Evolutionary conservation across 2,113 vertebrate species (phyloP), one percentile per base, ranked within the genome.

Genomic region (Cyanocitta stelleri): DNA sequence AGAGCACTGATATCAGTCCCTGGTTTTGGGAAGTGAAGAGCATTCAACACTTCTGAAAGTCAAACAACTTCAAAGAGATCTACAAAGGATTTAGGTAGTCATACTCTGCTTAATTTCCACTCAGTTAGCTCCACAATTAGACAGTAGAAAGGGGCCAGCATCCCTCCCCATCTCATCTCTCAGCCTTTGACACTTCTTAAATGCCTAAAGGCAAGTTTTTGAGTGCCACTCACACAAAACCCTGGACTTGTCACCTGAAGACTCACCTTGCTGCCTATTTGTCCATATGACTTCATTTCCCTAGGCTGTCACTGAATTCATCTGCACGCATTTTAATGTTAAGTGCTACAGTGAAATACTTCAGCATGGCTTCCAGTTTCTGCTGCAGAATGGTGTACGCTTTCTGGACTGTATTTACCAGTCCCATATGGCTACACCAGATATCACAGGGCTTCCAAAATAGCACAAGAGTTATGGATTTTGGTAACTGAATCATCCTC

Each of bases 401-500:
- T 72, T 88, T 52, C 39, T 68, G 18, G 10, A 12, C 7, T 44
- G 4, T 41, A 24, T 49, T 87, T 81, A 33, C 6, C 19, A 39
- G 11, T 56, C 13, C 10, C 12, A 9, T 29, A 6, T 18, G 21
- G 54, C n/a, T 58, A 37, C 2, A 49, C 12, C 0, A 8, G 41
- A 54, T 21, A 74, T 2, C 13, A 52, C 3, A 46, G 29, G 41
- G 15, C 32, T 83, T 26, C 22, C 77, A 20, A 77, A 90, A 66
- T 9, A 13, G 3, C 5, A 55, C 7, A 63, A 30, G 10, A 43
- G 2, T 1, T 3, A 26, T 0, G 4, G 15, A 41, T 74, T 51
- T 55, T 58, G 9, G 10, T 13, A 63, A 49, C 9, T 10, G 13
- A 71, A 32, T 59, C 7, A 46, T 63, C 17, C 26, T 59, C 4